Evolutionary conservation across 2,888 invertebrate species (phyloP).

Genomic region (Neoaliturus tenellus): DNA sequence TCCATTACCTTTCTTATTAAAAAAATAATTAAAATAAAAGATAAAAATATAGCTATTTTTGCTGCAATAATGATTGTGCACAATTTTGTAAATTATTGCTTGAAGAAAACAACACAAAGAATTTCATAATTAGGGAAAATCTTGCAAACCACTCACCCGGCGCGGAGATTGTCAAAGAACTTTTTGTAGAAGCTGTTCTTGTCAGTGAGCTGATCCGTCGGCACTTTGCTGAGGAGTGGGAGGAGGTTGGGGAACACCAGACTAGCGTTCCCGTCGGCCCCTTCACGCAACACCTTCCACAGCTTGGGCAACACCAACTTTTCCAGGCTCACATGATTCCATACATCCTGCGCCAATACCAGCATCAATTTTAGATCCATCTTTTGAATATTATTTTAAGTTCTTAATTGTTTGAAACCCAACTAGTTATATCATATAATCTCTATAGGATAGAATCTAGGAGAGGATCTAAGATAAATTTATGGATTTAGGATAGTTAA

Average conservation of each 20-base stretch:
- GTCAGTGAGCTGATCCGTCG: conserved; percentile 73
- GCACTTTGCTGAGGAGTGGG: conserved; percentile 84
- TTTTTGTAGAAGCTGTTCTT: conserved; percentile 77
- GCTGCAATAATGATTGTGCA: not conserved
- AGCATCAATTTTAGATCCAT: no score
- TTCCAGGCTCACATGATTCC: conserved; percentile 81
- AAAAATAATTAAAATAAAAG: no score
- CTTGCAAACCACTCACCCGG: conserved; percentile 77
- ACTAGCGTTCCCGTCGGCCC: conserved; percentile 86
- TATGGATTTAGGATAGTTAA: no score
- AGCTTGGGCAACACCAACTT: conserved; percentile 85
- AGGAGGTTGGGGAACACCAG: conserved; percentile 84
- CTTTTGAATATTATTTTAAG: no score
- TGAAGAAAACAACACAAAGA: not conserved
- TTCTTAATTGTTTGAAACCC: no score
- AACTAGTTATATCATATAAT: no score
- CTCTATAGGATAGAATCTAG: no score
- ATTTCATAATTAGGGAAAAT: no score
- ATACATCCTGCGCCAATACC: conserved; percentile 85
- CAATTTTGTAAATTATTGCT: not conserved
- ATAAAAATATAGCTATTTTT: not conserved
- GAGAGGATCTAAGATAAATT: no score
- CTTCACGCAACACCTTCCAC: conserved; percentile 80
- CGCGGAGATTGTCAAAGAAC: conserved; percentile 82
- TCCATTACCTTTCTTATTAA: not conserved